A percentile compares a stretch with the other conserved stretches of the same genome.
These are phyloP conservation scores for Hemicrepidius hirtus DNA, from an alignment of 2,888 invertebrate species.

Conservation along the genomic window DNA sequence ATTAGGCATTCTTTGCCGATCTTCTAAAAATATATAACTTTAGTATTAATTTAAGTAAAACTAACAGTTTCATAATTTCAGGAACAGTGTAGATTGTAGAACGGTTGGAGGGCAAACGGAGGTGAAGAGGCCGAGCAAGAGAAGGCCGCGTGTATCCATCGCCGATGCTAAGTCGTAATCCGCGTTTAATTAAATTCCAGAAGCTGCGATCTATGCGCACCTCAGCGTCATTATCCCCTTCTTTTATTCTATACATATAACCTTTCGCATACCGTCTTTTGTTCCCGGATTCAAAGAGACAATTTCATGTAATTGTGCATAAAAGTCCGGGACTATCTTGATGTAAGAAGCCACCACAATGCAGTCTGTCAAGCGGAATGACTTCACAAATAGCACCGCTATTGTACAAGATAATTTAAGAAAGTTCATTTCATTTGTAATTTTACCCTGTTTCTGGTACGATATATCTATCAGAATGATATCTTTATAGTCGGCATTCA, in stretches of 20 bases:
- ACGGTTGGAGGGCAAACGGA: conserved; percentile 25
- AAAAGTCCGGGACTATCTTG: conserved; percentile 65
- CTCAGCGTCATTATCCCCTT: conserved; percentile 70
- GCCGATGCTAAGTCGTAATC: conserved; percentile 65
- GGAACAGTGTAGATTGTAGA: conserved; percentile 36
- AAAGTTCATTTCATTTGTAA: conserved; percentile 54
- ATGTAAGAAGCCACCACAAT: conserved; percentile 64
- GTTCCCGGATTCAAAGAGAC: conserved; percentile 68
- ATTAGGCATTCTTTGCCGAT: too few relatives aligned
- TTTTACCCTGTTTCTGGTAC: conserved; percentile 47
- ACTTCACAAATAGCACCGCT: conserved; percentile 67
- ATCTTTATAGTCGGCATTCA: conserved; percentile 29
- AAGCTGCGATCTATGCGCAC: conserved; percentile 66
- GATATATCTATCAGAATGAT: conserved; percentile 43
- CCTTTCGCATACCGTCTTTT: conserved; percentile 71
- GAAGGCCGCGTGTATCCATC: conserved; percentile 53
- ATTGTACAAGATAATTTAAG: conserved; percentile 64
- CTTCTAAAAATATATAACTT: too few relatives aligned
- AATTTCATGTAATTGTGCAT: conserved; percentile 70
- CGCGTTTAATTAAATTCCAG: conserved; percentile 72
- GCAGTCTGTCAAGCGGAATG: conserved; percentile 66
- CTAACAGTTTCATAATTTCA: conserved; percentile 4
- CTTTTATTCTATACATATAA: conserved; percentile 72
- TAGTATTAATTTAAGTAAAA: too few relatives aligned
- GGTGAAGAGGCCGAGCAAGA: conserved; percentile 45